These are phyloP conservation scores for Zelostemma sp. DNA, from an alignment of 1,140 invertebrate species.

Conservation along the genomic window DNA sequence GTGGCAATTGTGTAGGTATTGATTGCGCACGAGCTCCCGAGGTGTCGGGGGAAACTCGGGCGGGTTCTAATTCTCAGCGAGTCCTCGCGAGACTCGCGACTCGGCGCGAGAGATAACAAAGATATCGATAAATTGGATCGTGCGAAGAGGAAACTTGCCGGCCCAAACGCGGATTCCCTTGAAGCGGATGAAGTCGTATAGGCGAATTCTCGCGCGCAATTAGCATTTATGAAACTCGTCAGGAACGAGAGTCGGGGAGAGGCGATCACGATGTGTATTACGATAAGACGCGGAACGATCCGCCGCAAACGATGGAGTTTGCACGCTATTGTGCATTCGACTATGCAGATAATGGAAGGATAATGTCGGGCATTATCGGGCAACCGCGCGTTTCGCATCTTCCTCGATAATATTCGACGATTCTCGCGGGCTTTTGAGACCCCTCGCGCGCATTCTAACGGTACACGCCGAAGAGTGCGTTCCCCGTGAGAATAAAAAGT, in stretches of 20 bases:
- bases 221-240: slow-evolving; percentile 1
- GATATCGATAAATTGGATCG: too few relatives aligned
- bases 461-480: slow-evolving; percentile 44
- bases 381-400: slow-evolving; percentile 38
- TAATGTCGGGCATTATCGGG: slow-evolving; percentile 47
- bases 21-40: neutral
- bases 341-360: slow-evolving; percentile 46
- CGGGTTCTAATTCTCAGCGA: neutral
- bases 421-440: slow-evolving; percentile 34
- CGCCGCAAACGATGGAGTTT: slow-evolving; percentile 26
- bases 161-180: neutral
- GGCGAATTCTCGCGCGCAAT: neutral
- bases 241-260: neutral
- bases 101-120: neutral
- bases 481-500: slow-evolving; percentile 46
- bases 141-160: too few relatives aligned
- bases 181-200: neutral
- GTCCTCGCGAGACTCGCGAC: too few relatives aligned
- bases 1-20: slow-evolving; percentile 1
- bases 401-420: slow-evolving; percentile 44
- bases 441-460: slow-evolving; percentile 43
- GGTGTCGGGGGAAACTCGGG: neutral
- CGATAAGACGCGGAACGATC: slow-evolving; percentile 16
- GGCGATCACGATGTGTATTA: slow-evolving; percentile 19
- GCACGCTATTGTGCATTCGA: slow-evolving; percentile 32